A percentile compares a stretch with the other conserved stretches of the same genome.
Conservation (phyloP, 2,113 vertebrate species). For the Oryzias celebensis region DNA sequence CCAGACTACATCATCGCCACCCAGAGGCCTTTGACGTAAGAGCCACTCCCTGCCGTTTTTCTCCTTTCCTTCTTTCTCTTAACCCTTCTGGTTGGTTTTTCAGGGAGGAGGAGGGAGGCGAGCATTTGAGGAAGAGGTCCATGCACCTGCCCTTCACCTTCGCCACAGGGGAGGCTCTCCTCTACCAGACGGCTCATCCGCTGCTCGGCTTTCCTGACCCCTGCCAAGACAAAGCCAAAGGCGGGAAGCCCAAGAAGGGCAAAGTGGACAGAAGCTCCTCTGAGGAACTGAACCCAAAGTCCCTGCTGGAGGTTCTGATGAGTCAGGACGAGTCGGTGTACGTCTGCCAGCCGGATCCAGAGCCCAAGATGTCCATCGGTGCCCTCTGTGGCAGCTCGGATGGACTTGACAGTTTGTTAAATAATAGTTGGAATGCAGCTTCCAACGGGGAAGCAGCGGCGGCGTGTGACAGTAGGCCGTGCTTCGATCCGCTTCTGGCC, state of each 20-base stretch:
- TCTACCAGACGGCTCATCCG: conserved; percentile 76
- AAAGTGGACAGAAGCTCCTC: conserved; percentile 46
- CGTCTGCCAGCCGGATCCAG: conserved; percentile 53
- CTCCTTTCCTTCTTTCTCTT: not conserved
- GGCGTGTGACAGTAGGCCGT: conserved; percentile 9
- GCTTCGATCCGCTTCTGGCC: conserved; percentile 70
- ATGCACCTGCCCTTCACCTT: conserved; percentile 85
- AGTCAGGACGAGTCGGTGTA: conserved; percentile 71
- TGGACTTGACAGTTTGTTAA: conserved; percentile 28
- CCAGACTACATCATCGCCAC: conserved; percentile 79
- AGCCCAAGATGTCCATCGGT: conserved; percentile 41
- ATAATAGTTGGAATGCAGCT: conserved; percentile 1
- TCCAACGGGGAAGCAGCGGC: conserved; percentile 14
- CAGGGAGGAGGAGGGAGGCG: conserved; percentile 85
- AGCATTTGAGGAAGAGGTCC: conserved; percentile 80
- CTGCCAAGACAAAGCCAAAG: conserved; percentile 58
- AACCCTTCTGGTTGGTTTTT: not conserved
- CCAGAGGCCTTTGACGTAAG: conserved; percentile 77
- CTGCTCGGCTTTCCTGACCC: conserved; percentile 58
- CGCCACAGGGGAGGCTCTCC: conserved; percentile 81
- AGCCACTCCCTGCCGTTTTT: not conserved
- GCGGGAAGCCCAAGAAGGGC: conserved; percentile 67
- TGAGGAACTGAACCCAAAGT: conserved; percentile 57
- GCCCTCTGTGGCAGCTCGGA: conserved; percentile 15
- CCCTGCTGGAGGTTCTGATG: conserved; percentile 72